Evolutionary conservation across 2,797 vertebrate genomes (phyloP), one percentile per base, ranked within the genome.

Genomic region (Cyprinodon diabolis): DNA sequence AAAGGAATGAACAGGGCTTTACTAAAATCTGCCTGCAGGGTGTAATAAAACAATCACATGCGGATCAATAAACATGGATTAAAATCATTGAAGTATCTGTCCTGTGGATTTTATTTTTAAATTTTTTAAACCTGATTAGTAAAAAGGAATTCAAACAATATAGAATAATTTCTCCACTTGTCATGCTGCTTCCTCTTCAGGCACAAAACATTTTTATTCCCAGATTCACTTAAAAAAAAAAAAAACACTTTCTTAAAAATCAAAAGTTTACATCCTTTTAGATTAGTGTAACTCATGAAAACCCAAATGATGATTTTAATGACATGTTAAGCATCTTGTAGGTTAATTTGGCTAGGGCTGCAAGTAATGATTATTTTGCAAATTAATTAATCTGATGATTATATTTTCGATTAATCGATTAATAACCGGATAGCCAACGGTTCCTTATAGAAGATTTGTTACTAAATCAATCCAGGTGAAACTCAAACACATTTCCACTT

Each of bases 1-100:
- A 48, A 84, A 75, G n/a, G 74, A 67, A 75, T 14, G 17, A 68
- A 57, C 15, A 43, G 13, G 30, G 55, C 48, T 58, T 75, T 57
- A 70, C 49, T 69, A 58, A 57, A 71, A 79, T 63, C 67, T 49
- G 62, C 71, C 74, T 47, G 58, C 19, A 35, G 37, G 35, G 47
- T 57, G 72, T 40, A 45, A 56, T 78, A 49, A 79, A 78, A 74
- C 21, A 4, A 4, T 70, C 25, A 58, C 47, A 67, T 35, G 9
- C 10, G 62, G 54, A 10, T 43, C 40, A 43, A 43, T 43, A 43
- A 43, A 62, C 6, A 23, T 60, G 2, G 21, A n/a, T 52, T 51
- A 56, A 66, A 51, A 37, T 57, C 37, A 66, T n/a, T 67, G 12
- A 12, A 49, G 47, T 62, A 35, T 21, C 49, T 17, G 58, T 45